These are phyloP conservation scores for Melanerpes aurifrons DNA, from an alignment of 2,113 vertebrate genomes.

Conservation along the genomic window DNA sequence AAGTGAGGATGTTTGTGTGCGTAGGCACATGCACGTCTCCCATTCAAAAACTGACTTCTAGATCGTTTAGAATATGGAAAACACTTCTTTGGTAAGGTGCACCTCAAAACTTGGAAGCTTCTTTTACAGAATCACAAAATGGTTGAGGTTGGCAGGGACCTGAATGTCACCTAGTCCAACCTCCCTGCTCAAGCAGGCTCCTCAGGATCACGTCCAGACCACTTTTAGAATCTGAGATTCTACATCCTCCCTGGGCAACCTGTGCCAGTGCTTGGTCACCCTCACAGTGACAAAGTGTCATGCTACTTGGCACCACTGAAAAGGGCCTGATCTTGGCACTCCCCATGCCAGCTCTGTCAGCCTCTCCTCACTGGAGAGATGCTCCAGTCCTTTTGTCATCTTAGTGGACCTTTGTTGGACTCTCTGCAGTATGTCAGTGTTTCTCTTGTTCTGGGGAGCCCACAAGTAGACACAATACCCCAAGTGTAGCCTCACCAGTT, in stretches of 20 bases:
- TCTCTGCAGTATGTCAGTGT: neutral
- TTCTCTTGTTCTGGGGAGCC: neutral
- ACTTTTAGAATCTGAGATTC: neutral
- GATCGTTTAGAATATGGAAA: neutral
- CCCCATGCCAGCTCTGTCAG: neutral
- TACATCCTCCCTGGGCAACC: neutral
- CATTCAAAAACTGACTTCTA: neutral
- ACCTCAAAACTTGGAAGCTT: neutral
- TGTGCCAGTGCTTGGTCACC: neutral
- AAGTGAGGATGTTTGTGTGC: neutral
- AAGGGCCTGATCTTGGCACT: neutral
- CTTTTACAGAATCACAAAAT: neutral
- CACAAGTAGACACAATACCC: neutral
- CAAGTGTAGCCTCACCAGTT: neutral
- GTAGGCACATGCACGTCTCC: neutral
- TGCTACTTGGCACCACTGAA: neutral
- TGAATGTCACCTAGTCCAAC: neutral
- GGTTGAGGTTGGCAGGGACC: neutral
- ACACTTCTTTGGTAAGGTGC: neutral
- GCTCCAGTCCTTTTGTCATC: neutral
- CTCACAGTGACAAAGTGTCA: neutral
- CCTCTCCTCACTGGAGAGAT: neutral
- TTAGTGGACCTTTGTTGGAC: neutral
- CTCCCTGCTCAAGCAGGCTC: neutral
- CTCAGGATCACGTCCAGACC: neutral